Conservation (phyloP, 1,140 invertebrate genomes). For the Pseudomyrmex dendroicus region DNA sequence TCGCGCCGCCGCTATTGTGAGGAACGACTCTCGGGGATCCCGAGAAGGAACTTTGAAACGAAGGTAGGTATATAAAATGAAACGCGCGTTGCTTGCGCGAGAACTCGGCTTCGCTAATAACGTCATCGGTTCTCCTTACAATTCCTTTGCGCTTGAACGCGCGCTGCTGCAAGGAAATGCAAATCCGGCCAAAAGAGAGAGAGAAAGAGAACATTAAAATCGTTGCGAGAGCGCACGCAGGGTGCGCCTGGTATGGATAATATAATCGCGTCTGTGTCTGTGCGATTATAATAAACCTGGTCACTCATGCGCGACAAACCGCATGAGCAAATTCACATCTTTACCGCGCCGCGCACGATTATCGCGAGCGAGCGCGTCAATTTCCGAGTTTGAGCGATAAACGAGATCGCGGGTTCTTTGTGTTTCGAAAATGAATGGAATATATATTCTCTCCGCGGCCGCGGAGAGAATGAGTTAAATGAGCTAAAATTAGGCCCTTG, state of each 20-base stretch:
- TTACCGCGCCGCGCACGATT: not conserved
- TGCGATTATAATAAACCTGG: constrained; percentile 33
- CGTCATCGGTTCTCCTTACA: constrained; percentile 31
- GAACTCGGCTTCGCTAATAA: constrained; percentile 19
- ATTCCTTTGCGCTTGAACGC: constrained; percentile 50
- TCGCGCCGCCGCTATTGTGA: constrained; percentile 36
- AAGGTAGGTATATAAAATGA: constrained; percentile 9
- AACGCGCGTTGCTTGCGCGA: not conserved
- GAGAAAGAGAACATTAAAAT: constrained; percentile 10
- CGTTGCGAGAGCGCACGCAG: not conserved
- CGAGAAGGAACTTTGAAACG: not conserved
- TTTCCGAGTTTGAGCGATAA: not conserved
- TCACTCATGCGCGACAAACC: constrained; percentile 13
- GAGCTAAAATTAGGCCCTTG: constrained; percentile 13
- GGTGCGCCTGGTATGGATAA: constrained; percentile 4
- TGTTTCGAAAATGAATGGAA: not conserved
- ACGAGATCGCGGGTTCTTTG: not conserved
- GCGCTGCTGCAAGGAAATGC: constrained; percentile 23
- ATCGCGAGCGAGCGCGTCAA: not conserved
- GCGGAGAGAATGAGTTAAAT: constrained; percentile 9
- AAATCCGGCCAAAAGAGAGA: constrained; percentile 16
- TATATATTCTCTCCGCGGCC: not conserved
- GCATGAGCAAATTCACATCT: no score
- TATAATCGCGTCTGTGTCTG: constrained; percentile 1
- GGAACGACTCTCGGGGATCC: not conserved